Evolutionary conservation across 1,140 invertebrate species (phyloP), one percentile per base, ranked within the genome.

Genomic region (Drosophila pandora): DNA sequence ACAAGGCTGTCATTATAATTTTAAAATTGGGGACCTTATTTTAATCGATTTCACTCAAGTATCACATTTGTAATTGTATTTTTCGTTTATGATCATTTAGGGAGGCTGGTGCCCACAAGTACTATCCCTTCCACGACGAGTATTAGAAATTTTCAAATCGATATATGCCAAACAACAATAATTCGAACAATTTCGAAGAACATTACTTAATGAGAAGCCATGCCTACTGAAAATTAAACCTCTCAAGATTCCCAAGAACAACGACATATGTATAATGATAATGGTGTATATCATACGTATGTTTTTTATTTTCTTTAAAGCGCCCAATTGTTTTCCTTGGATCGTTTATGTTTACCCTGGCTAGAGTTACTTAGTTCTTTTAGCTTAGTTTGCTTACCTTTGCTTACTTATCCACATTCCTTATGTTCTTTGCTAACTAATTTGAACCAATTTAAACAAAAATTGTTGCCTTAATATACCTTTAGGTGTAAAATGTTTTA

Each of bases 101-200:
- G 0, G 69, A 61, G 57, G 65, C 61, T 69, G 72, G 65, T 48
- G 49, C 49, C 57, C 90, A 93, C 68, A 87, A 84, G 37, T 91
- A 92, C 74, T 93, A 91, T 83, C 93, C 92, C 17, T 93, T 92
- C 90, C 85, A 62, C 58, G 62, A 65, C 2, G 62, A 65, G 45
- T 65, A 50, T 65, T 65, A 50, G 8, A 22, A 9, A 13, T 22
- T 21, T 25, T 28, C 25, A 56, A 56, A 56, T 17, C n/a, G 3
- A 63, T 28, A 55, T 32, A 12, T 62, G 28, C 21, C 9, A 49
- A 37, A 8, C 28, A n/a, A n/a, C n/a, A n/a, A n/a, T n/a, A n/a
- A n/a, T n/a, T n/a, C n/a, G 47, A 49, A 22, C 30, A 28, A 32
- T 23, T 10, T 13, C 10, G 23, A 62, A 65, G 45, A 61, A 62